Evolutionary conservation across 2,888 invertebrate genomes (phyloP).

Genomic region (Latrodectus hesperus): DNA sequence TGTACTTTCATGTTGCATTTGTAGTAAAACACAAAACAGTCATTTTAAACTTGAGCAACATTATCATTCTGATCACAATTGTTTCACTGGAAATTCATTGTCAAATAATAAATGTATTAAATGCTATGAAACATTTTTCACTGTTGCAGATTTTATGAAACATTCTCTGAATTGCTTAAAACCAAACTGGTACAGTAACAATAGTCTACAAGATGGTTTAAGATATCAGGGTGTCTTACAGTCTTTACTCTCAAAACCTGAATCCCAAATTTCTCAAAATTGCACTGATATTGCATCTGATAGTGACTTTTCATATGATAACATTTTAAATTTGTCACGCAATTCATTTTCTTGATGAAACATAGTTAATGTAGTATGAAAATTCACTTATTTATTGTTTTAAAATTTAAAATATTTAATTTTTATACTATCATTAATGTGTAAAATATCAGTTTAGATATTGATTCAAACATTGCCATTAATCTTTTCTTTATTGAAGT

Average conservation of each 20-base stretch:
- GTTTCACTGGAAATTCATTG: conserved; percentile 4
- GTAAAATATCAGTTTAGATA: too few relatives aligned
- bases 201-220: neutral
- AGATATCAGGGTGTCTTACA: conserved; percentile 33
- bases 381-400: neutral
- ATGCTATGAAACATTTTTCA: conserved; percentile 33
- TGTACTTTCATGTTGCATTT: conserved; percentile 6
- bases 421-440: neutral
- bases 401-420: neutral
- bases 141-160: conserved; percentile 32
- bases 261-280: conserved; percentile 7
- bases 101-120: conserved; percentile 19
- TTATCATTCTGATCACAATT: conserved; percentile 19
- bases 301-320: conserved; percentile 25
- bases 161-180: conserved; percentile 45
- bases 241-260: conserved; percentile 27
- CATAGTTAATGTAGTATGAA: neutral
- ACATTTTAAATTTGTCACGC: conserved; percentile 40
- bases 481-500: too few relatives aligned
- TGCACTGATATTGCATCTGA: neutral
- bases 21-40: neutral
- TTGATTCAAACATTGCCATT: too few relatives aligned
- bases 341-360: conserved; percentile 48
- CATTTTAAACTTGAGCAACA: conserved; percentile 11
- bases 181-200: conserved; percentile 8